Conservation (phyloP, 2,888 invertebrate species). For the Muschampia staudingeri region DNA sequence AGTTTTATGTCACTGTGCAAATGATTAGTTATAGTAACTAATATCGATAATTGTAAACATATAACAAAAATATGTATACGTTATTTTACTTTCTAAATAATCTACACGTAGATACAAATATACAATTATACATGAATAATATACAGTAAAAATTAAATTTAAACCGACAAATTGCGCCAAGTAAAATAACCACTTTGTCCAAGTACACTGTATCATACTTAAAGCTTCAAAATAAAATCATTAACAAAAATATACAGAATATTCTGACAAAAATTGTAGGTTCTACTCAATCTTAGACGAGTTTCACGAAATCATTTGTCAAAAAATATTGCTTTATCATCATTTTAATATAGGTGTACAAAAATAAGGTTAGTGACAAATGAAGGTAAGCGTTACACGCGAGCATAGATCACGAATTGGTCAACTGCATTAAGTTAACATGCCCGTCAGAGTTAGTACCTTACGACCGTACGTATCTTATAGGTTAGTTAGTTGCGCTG, state of each 20-base stretch:
- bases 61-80: conserved; percentile 48
- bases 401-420: conserved; percentile 57
- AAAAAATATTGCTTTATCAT: conserved; percentile 44
- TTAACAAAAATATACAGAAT: conserved; percentile 46
- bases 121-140: not conserved
- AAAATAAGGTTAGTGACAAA: conserved; percentile 50
- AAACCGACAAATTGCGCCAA: conserved; percentile 28
- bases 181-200: conserved; percentile 30
- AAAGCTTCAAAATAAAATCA: conserved; percentile 36
- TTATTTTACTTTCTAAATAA: conserved; percentile 30
- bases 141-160: conserved; percentile 35
- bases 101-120: conserved; percentile 28
- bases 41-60: conserved; percentile 34
- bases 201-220: conserved; percentile 24
- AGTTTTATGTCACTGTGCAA: conserved; percentile 47
- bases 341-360: conserved; percentile 47
- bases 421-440: conserved; percentile 88
- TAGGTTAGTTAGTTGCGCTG: conserved; percentile 80
- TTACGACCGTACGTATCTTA: conserved; percentile 83
- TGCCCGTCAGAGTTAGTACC: conserved; percentile 86
- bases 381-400: conserved; percentile 48
- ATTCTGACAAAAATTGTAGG: conserved; percentile 37
- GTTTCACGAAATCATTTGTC: conserved; percentile 31
- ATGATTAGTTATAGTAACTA: conserved; percentile 35
- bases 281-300: conserved; percentile 43